A percentile compares a stretch with the other conserved stretches of the same genome.
Conservation (phyloP, 2,113 vertebrate species). For the Hepsetus odoe region DNA sequence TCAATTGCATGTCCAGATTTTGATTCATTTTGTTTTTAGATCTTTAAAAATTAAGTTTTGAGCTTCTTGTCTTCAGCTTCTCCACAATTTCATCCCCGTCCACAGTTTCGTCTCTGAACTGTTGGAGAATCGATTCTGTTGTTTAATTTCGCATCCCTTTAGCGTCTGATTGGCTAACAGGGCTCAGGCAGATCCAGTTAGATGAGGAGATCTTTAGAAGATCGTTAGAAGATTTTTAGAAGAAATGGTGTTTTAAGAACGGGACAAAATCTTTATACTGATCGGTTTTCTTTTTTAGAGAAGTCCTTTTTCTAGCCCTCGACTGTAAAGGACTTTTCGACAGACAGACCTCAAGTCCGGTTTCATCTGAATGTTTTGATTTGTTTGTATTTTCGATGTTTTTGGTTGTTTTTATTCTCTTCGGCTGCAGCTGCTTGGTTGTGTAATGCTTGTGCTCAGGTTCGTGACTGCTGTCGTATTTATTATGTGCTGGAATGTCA, state of each 20-base stretch:
- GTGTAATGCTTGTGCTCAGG: slow-evolving; percentile 6
- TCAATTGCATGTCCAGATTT: no score
- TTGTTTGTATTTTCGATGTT: slow-evolving; percentile 3
- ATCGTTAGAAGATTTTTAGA: background rate
- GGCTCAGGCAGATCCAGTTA: background rate
- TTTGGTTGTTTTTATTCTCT: background rate
- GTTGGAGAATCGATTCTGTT: background rate
- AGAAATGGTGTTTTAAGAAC: no score
- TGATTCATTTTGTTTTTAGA: no score
- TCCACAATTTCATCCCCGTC: no score
- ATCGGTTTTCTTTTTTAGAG: background rate
- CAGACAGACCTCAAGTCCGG: background rate
- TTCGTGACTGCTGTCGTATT: slow-evolving; percentile 5
- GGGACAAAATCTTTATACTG: background rate
- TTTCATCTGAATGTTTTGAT: background rate
- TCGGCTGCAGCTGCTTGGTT: background rate
- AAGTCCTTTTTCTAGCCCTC: background rate
- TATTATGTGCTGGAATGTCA: background rate
- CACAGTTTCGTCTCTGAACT: no score
- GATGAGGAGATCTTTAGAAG: background rate
- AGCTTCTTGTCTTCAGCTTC: no score
- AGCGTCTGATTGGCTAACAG: background rate
- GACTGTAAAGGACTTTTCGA: background rate
- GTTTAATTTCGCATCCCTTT: background rate
- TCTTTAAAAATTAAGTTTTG: no score